A percentile compares a stretch with the other conserved stretches of the same genome.
Evolutionary conservation across 2,888 invertebrate genomes (phyloP).

Genomic region (Ceramica pisi): DNA sequence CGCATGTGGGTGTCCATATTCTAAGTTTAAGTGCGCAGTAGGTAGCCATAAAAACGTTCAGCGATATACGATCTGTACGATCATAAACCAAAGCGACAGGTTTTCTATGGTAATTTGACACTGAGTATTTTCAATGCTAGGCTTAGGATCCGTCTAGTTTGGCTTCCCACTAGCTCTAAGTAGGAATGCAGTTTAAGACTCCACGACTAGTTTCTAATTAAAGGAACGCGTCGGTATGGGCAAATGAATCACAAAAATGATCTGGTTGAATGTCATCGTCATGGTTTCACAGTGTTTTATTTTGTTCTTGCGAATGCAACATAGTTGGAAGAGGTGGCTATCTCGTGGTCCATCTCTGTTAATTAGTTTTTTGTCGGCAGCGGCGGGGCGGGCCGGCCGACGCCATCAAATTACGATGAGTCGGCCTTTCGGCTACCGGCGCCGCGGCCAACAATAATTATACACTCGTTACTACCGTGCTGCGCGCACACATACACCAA

Average conservation of each 20-base stretch:
- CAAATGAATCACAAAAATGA: constrained; percentile 70
- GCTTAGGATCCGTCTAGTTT: constrained; percentile 54
- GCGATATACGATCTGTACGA: constrained; percentile 62
- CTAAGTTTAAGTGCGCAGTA: constrained; percentile 47
- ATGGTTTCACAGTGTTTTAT: constrained; percentile 74
- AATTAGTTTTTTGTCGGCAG: constrained; percentile 89
- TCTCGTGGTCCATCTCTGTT: constrained; percentile 85
- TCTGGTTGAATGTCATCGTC: constrained; percentile 74
- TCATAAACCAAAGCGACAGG: constrained; percentile 63
- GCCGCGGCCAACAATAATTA: constrained; percentile 87
- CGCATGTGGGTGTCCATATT: constrained; percentile 53
- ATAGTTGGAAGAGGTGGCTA: constrained; percentile 74
- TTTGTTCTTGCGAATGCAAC: constrained; percentile 82
- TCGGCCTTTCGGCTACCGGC: constrained; percentile 90
- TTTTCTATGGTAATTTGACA: constrained; percentile 66
- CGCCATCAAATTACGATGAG: constrained; percentile 91
- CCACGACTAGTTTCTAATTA: constrained; percentile 56
- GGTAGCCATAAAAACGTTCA: constrained; percentile 61
- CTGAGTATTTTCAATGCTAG: constrained; percentile 61
- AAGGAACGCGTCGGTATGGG: constrained; percentile 39
- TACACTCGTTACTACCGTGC: constrained; percentile 91
- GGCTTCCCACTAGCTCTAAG: constrained; percentile 54
- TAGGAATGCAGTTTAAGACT: constrained; percentile 53
- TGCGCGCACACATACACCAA: constrained; percentile 78
- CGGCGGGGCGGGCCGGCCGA: constrained; percentile 86